These are phyloP conservation scores for Drosophila hamatofila DNA, from an alignment of 2,888 invertebrate genomes.

Conservation along the genomic window DNA sequence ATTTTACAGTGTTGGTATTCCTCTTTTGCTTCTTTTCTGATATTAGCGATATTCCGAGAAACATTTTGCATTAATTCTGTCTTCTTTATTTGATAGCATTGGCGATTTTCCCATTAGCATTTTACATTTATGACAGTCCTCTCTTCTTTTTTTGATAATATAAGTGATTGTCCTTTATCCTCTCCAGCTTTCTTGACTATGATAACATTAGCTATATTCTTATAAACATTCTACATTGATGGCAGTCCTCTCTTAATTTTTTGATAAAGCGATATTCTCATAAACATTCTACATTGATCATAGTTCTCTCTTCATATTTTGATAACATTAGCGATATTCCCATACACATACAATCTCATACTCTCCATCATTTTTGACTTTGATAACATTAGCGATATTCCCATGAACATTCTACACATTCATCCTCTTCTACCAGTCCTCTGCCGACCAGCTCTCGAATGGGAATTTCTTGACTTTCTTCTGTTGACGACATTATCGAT, in stretches of 20 bases:
- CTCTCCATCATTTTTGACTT: too few relatives aligned
- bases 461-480: background rate
- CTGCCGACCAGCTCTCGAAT: background rate
- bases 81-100: background rate
- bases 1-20: background rate
- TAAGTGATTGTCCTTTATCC: background rate
- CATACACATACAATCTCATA: background rate
- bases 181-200: too few relatives aligned
- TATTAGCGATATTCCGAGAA: background rate
- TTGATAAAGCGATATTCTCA: too few relatives aligned
- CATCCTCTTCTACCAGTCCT: too few relatives aligned
- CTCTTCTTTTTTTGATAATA: background rate
- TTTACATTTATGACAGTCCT: background rate
- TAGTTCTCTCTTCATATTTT: background rate
- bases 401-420: too few relatives aligned
- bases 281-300: background rate
- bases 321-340: background rate
- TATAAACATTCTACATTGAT: too few relatives aligned
- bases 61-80: too few relatives aligned
- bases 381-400: background rate
- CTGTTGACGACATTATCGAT: background rate
- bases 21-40: background rate
- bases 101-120: background rate
- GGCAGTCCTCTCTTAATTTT: too few relatives aligned
- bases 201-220: too few relatives aligned